Base-by-base conservation (phyloP, 2,888 invertebrate species). In the Trilocha varians region DNA sequence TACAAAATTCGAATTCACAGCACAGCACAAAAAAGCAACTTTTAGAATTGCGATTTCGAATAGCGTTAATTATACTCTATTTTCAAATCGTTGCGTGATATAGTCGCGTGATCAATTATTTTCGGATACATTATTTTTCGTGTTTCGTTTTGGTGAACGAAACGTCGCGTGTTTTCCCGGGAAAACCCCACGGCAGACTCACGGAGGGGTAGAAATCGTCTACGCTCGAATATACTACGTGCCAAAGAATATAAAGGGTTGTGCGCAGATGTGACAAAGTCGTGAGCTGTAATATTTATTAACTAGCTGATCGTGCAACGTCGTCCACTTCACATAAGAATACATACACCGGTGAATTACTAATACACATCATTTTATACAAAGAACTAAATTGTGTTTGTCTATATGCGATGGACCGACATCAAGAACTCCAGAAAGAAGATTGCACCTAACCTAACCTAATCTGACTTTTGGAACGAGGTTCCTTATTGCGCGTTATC, bases 191-290 rank as follows among this genome's bases (percentile, higher is more conserved):
- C 56, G 56, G 50, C 57, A 61, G 62, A 79, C 80, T 79, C 70
- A 43, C 62, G 32, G 71, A 65, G 76, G 78, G 79, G 78, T 71
- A 61, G 65, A 55, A 65, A 68, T 59, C 65, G 73, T 69, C 73
- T 76, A 76, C 68, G 59, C 67, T 75, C 65, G 65, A 48, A 65
- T 78, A 67, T 78, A 80, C 78, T 82, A 82, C 70, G 66, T 39
- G 47, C 0, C 80, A 78, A 47, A 78, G 79, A 78, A 13, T 61
- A 25, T 25, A 57, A 36, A 11, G 15, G 38, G 13, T 34, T 47
- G 41, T 18, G 17, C 54, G 63, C 43, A 53, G n/a, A 13, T 8
- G 33, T 4, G 1, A n/a, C n/a, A n/a, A n/a, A n/a, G n/a, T n/a
- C n/a, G n/a, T n/a, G n/a, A n/a, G n/a, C n/a, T n/a, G n/a, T n/a